Evolutionary conservation across 2,113 vertebrate species (phyloP).

Genomic region (Spea multiplicata): DNA sequence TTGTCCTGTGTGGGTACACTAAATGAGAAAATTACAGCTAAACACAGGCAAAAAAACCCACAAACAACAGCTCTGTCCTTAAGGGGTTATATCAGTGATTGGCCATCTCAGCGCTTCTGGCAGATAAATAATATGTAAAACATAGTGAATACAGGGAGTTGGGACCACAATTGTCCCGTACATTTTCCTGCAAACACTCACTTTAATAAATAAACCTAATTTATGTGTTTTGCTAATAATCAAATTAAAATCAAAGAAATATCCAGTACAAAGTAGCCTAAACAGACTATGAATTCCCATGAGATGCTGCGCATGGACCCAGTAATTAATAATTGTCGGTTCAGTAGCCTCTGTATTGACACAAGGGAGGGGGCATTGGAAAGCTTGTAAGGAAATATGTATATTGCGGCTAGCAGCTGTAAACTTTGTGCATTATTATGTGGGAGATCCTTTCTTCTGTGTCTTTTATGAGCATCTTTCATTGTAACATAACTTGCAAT

Average conservation of each 20-base stretch:
- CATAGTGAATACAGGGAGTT: too few species aligned
- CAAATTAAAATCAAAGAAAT: background rate
- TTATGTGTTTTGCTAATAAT: background rate
- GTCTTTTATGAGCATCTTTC: slow-evolving; percentile 40
- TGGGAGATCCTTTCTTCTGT: slow-evolving; percentile 37
- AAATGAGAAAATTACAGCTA: too few species aligned
- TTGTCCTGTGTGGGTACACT: too few species aligned
- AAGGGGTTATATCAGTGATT: too few species aligned
- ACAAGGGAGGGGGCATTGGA: background rate
- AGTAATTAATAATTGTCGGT: background rate
- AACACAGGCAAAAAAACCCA: too few species aligned
- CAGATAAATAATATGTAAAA: too few species aligned
- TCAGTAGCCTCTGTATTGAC: background rate
- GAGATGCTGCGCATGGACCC: background rate
- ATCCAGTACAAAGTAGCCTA: background rate
- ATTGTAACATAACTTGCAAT: slow-evolving; percentile 42
- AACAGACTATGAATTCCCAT: background rate
- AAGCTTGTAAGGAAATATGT: background rate
- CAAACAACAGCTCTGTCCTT: too few species aligned
- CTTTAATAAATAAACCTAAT: too few species aligned
- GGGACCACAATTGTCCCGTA: too few species aligned
- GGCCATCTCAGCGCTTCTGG: too few species aligned
- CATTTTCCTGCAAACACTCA: too few species aligned
- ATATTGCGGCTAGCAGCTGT: slow-evolving; percentile 29
- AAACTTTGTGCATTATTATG: slow-evolving; percentile 36